Conservation (phyloP, 2,797 vertebrate species). For the Gila robusta region DNA sequence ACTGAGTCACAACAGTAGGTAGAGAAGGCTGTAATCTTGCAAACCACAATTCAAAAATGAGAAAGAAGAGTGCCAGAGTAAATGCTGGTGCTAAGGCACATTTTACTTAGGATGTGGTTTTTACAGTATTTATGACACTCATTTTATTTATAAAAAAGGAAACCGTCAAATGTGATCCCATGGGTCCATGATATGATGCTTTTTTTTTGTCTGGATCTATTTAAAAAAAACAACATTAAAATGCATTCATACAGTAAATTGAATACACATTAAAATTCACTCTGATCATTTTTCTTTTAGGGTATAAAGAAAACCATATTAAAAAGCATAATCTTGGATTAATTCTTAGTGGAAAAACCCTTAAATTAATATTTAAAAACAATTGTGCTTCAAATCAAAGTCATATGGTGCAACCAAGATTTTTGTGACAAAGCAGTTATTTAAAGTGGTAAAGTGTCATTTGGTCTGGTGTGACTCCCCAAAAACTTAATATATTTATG, state of each 20-base stretch:
- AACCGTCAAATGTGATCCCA: not conserved
- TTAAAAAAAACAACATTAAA: not conserved
- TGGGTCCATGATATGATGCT: not conserved
- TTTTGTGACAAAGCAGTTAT: not conserved
- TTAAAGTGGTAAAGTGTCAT: not conserved
- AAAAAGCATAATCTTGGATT: not conserved
- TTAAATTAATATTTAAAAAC: not conserved
- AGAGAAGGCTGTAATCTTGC: constrained; percentile 24
- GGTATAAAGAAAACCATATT: not conserved
- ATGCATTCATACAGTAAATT: not conserved
- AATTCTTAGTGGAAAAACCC: not conserved
- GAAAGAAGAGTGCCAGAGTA: constrained; percentile 20
- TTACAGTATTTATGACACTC: not conserved
- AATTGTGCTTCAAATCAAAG: not conserved
- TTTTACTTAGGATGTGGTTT: constrained; percentile 1
- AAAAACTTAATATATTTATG: not conserved
- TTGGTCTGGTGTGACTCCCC: not conserved
- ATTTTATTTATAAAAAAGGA: not conserved
- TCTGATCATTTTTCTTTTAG: not conserved
- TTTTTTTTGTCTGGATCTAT: not conserved
- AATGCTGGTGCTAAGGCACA: constrained; percentile 12
- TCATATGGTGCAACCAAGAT: not conserved
- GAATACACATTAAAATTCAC: not conserved
- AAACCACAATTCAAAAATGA: constrained; percentile 31
- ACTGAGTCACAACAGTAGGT: constrained; percentile 36